Evolutionary conservation across 2,113 vertebrate genomes (phyloP), one percentile per base, ranked within the genome.

Genomic region (Sylvia atricapilla): DNA sequence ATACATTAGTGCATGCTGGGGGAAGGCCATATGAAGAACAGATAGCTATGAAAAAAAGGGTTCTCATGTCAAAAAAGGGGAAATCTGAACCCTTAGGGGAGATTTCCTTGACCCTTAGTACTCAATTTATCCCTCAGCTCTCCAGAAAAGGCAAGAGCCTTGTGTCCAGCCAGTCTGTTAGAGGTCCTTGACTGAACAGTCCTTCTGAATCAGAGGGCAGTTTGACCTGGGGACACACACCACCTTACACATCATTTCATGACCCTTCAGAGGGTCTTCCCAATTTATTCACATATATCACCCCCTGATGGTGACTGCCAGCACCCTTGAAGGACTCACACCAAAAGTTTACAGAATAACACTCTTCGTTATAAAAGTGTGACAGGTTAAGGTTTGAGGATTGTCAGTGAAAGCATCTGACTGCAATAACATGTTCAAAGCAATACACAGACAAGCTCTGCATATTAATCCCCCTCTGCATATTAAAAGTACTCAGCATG

Each of bases 261-360:
- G 44, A 30, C 24, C 19, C 24, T 15, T 41, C 35, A 43, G 55
- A 0, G 0, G 6, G 6, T 35, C 35, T 70, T 15, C 66, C 12
- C 9, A 15, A 10, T 50, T 50, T 12, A 30, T 50, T 70, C 30
- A 50, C 10, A 9, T 50, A 2, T 43, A 7, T 50, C n/a, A 28
- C 23, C 43, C 35, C 9, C 35, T n/a, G 19, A 33, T 0, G 1
- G 30, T 28, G 35, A 18, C 53, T 70, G 44, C 37, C 66, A 60
- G 44, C 2, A 1, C 18, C 7, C 24, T 35, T 83, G 79, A 30
- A 60, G 31, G 15, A n/a, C 35, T 70, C 66, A 41, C 44, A 59
- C 11, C 41, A 60, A 8, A 59, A 43, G 5, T 70, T 50, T 60
- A 43, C 31, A 43, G 66, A 59, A 28, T 28, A 41, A 43, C 30